Base-by-base conservation (phyloP, 2,888 invertebrate genomes). In the Oxycera nigricornis region DNA sequence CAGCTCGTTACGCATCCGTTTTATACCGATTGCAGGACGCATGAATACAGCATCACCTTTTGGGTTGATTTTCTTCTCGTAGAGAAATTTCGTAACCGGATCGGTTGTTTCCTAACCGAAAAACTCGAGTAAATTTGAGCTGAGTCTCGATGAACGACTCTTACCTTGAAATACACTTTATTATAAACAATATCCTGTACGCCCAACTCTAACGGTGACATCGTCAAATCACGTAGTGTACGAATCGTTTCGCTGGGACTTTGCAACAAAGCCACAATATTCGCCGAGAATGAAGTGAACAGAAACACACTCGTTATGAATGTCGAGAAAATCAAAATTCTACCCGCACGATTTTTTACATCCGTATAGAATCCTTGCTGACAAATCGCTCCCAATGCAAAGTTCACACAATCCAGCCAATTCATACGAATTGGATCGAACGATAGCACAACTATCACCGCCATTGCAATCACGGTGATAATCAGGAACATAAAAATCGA, bases 201-300 rank as follows among this genome's bases (percentile, higher is more conserved):
- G 2, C 87, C 89, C 52, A 90, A 83, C 57, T 84, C 83, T 80
- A 90, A 82, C 1, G 88, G 88, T 1, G 90, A 90, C 76, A 83
- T 83, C 1, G 87, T 82, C n/a, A 90, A 85, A 81, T 90, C 89
- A 2, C 82, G 84, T 70, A 90, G 82, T 17, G 88, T 86, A 74
- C 83, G 85, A 73, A 90, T 86, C 20, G 89, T 87, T 79, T 87
- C 83, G 81, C 89, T 89, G n/a, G 90, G 89, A 78, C 88, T 87
- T 82, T 90, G 90, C 78, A 90, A 83, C 75, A 90, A 83, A 14
- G 89, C 88, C 77, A 90, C 90, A 77, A 90, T 88, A 83, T 89
- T 90, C 24, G 90, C 90, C n/a, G 90, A 89, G 82, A 89, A 90
- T 0, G 90, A 88, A 2, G 90, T 90, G 81, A 89, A 90, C 31